phyloP scores from a whole-genome alignment of 37 sponge, comb jelly and placozoan genomes.

The Ianthella basta region DNA sequence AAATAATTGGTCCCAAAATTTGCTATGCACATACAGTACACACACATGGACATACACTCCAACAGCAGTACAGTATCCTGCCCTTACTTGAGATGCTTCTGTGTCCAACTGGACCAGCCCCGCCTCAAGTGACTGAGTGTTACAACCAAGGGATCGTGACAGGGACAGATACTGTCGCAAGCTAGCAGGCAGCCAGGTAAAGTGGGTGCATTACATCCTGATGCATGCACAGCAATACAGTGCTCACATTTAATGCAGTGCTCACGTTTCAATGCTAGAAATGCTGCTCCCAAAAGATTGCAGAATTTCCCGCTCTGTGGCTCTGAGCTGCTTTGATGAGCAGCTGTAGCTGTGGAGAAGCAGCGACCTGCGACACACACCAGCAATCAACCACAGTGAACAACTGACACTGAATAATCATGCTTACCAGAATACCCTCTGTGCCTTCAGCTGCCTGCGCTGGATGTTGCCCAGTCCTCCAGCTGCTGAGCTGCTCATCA shows the following conservation, averaged over 20 bases:
- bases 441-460: slow-evolving; percentile 15
- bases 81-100: too few species aligned
- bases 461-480: slow-evolving; percentile 8
- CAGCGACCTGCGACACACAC: neutral
- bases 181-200: neutral
- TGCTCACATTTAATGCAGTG: neutral
- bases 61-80: too few species aligned
- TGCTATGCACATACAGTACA: too few species aligned
- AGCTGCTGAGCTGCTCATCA: neutral
- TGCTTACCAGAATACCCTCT: neutral
- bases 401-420: neutral
- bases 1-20: too few species aligned
- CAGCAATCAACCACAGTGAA: neutral
- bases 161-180: neutral
- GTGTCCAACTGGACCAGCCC: too few species aligned
- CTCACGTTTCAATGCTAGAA: slow-evolving; percentile 20
- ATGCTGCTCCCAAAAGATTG: neutral
- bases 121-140: too few species aligned
- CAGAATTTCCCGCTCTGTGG: neutral
- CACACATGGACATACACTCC: too few species aligned
- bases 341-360: neutral
- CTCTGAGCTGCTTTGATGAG: neutral
- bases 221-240: neutral
- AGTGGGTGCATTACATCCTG: neutral
- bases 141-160: too few species aligned